Base-by-base conservation (phyloP, 1,140 invertebrate species). In the Pomacea maculata region DNA sequence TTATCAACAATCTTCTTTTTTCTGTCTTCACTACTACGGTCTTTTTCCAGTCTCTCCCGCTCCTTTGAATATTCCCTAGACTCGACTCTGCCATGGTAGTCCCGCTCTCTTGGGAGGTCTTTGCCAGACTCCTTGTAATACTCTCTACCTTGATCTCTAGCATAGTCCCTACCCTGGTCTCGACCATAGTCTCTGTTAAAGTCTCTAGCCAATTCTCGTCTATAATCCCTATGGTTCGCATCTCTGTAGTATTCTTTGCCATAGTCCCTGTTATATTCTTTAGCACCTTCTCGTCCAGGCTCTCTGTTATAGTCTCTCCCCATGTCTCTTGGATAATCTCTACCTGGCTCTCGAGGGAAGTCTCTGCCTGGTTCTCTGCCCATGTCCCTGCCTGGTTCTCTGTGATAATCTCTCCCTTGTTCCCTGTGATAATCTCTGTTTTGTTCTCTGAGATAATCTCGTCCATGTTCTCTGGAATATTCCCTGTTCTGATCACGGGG, bases 1-100 rank as follows among this genome's bases (percentile, higher is more conserved):
- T 83, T 82, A 63, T 80, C 65, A 74, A 54, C 73, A 64, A 54
- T 78, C 77, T 78, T 78, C 64, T 79, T 82, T 45, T 55, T 82
- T n/a, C 65, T 63, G 12, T 74, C 72, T 17, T 80, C 19, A 75
- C 55, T 61, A 11, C 34, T 65, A n/a, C 65, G 79, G 57, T 55
- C 65, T 54, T 75, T 77, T n/a, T 68, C 54, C 4, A 57, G n/a
- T 45, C 34, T 74, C 19, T 52, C 54, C 17, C 63, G 25, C 17
- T 54, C 14, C 57, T 34, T 73, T 17, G 54, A 52, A 63, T 29
- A 57, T n/a, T 81, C 75, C 25, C 80, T 54, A 11, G 54, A 75
- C 14, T 75, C 79, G 70, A 73, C 64, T 74, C 61, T 21, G 52
- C n/a, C 17, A 15, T 75, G 55, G 21, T 65, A 21, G n/a, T 57